Evolutionary conservation across 2,797 vertebrate genomes (phyloP), one percentile per base, ranked within the genome.

Genomic region (Alfaro cultratus): DNA sequence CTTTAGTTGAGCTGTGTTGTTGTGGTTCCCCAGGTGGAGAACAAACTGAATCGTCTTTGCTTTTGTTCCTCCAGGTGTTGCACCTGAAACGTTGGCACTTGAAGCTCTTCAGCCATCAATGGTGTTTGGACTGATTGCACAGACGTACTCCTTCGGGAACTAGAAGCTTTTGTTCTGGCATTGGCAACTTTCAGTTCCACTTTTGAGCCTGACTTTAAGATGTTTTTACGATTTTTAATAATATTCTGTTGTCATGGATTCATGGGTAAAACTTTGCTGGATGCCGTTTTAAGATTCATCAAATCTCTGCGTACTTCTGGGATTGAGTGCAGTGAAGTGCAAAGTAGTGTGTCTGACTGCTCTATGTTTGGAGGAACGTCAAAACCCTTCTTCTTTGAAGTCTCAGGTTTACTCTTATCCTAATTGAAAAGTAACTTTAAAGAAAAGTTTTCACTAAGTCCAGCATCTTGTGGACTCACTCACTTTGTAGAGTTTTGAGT

Each of bases 11-110:
- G n/a, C 55, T 46, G 10, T 76, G 36, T 16, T 62, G 21, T 62
- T 29, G 10, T 34, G 43, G 34, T 18, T 70, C 29, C 45, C 57
- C 57, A 76, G 75, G 74, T 75, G 55, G 55, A 29, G 41, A 75
- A 34, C 41, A 62, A 29, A 23, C 43, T 21, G 8, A 74, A 16
- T 9, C n/a, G n/a, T 12, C 1, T 8, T 62, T 46, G 41, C 1
- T 76, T 76, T 62, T 62, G 55, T 76, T 23, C n/a, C 74, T 64
- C 21, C 57, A 62, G 29, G 9, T 46, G 12, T 21, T 34, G 55
- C 74, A 34, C 10, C 43, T 62, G 39, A 75, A 31, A 60, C 31
- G 55, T 62, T 7, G 29, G 23, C 41, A 45, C 41, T 60, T 60
- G 12, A 60, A 43, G n/a, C 18, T 34, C 5, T 46, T n/a, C n/a